Evolutionary conservation across 2,113 vertebrate species (phyloP).

Genomic region (Delphinus delphis): DNA sequence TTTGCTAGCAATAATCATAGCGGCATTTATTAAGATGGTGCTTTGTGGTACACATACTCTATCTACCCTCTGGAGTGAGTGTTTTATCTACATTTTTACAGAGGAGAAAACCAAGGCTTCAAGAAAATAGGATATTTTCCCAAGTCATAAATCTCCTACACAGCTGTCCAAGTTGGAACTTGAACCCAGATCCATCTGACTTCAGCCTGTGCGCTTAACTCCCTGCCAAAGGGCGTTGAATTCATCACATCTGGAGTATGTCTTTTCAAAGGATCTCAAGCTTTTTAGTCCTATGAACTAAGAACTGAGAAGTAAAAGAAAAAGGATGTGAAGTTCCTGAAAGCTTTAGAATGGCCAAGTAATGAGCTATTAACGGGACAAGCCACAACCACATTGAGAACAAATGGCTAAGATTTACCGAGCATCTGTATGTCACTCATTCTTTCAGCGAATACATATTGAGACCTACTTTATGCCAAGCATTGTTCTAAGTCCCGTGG

Average conservation of each 20-base stretch:
- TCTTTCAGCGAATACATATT: neutral
- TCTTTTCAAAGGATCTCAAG: neutral
- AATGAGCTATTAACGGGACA: neutral
- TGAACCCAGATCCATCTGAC: neutral
- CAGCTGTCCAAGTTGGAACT: neutral
- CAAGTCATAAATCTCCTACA: neutral
- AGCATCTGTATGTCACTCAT: neutral
- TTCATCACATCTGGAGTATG: neutral
- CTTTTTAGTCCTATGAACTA: neutral
- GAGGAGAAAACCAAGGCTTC: neutral
- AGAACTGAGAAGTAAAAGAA: neutral
- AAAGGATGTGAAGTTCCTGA: neutral
- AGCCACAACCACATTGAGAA: neutral
- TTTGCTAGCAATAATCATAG: neutral
- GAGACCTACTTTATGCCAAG: neutral
- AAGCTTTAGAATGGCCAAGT: neutral
- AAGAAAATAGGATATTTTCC: neutral
- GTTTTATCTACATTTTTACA: neutral
- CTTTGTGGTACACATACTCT: neutral
- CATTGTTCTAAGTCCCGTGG: neutral
- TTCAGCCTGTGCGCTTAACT: neutral
- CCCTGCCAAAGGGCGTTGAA: neutral
- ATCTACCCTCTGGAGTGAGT: neutral
- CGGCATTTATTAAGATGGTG: neutral
- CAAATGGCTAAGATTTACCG: neutral